phyloP scores from a whole-genome alignment of 2,797 vertebrate genomes.

The Hippocampus kuda region DNA sequence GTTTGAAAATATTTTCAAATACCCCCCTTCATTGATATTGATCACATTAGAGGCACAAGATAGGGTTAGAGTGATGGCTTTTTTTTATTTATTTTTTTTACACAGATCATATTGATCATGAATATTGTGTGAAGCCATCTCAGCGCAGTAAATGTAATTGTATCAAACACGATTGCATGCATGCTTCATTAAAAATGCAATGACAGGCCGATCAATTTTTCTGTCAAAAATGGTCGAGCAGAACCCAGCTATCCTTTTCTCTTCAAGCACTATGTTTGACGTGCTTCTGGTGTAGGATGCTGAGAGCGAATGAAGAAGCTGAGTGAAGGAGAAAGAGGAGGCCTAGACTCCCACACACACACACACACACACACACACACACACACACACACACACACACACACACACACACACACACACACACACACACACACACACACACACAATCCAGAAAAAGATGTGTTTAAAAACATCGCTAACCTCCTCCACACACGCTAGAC shows the following conservation, averaged over 20 bases:
- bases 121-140: neutral
- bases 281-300: conserved; percentile 22
- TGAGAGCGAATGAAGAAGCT: neutral
- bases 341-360: neutral
- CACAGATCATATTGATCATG: too few relatives aligned
- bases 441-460: conserved; percentile 26
- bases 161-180: neutral
- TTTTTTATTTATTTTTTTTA: too few relatives aligned
- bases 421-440: conserved; percentile 22
- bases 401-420: neutral
- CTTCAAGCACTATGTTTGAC: conserved; percentile 22
- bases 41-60: too few relatives aligned
- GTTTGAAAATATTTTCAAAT: too few relatives aligned
- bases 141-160: neutral
- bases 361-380: neutral
- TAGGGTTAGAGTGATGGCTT: too few relatives aligned
- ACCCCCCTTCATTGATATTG: too few relatives aligned
- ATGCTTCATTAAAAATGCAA: neutral
- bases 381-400: neutral
- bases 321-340: conserved; percentile 11
- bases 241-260: conserved; percentile 16
- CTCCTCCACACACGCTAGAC: conserved; percentile 9
- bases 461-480: conserved; percentile 38
- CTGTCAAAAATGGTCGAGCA: conserved; percentile 24
- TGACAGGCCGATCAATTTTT: neutral